Base-by-base conservation (phyloP, 2,113 vertebrate genomes). In the Lepus europaeus region DNA sequence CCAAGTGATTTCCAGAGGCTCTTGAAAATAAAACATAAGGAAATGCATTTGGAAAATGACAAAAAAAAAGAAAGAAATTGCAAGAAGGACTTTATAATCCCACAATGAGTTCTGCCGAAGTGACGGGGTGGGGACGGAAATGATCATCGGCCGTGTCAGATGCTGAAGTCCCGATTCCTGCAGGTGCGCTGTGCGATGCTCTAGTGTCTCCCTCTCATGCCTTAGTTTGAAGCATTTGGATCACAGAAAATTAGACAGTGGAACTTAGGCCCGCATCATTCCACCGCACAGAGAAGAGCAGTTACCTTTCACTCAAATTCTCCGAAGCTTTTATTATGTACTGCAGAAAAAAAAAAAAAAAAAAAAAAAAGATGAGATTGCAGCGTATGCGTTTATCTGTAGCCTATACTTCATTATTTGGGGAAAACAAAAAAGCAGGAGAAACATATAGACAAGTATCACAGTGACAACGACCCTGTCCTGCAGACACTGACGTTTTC, bases 41-140 rank as follows among this genome's bases (percentile, higher is more conserved):
- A 95, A 92, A 90, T 91, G 23, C 49, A 69, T 86, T 91, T 79
- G 69, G 93, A 86, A 96, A 84, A 93, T 70, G 16, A 17, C 33
- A 61, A n/a, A 81, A 72, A 66, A 9, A 68, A 29, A 36, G 39
- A 39, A 23, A 77, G 11, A 66, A 36, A 91, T 29, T 36, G 2
- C 16, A 87, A 81, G 69, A 76, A 80, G 76, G 27, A 68, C 25
- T 92, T 76, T 16, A 63, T n/a, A n/a, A 66, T 66, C 27, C 45
- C 27, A 3, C 33, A 20, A 69, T 51, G 81, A 53, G 49, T 76
- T 70, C 49, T 88, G 22, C 81, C 45, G 3, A 74, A 33, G 5
- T 36, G 39, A 90, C 39, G 45, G 31, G 29, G 59, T 19, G 19
- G 45, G 20, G 80, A 72, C 23, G 49, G 56, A 39, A 31, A 33